Base-by-base conservation (phyloP, 1,140 invertebrate genomes). In the Muscidifurax raptorellus region DNA sequence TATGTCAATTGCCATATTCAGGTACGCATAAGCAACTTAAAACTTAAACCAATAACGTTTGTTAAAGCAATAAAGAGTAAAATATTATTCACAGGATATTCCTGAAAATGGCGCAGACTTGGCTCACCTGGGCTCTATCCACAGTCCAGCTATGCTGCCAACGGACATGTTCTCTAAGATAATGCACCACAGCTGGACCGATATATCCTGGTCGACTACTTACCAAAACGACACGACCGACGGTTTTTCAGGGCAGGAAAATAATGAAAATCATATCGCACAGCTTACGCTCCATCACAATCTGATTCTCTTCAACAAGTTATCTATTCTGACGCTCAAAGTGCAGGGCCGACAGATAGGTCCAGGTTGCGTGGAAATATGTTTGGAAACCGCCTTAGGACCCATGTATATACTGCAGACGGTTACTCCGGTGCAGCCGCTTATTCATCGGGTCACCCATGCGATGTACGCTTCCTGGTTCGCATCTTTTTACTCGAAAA, bases 31-130 rank as follows among this genome's bases (percentile, higher is more conserved):
- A 59, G 79, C 27, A 74, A 47, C 15, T 80, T 59, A 66, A 59
- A 22, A 32, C 5, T 32, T 9, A 40, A 40, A 40, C 9, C 36
- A 40, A 6, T 0, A 40, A 40, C 10, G n/a, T n/a, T n/a, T n/a
- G n/a, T n/a, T n/a, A n/a, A n/a, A n/a, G n/a, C n/a, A 6, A 40
- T 40, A 40, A 40, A 40, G n/a, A 40, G 10, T 9, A 9, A 18
- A 3, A 25, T 59, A 59, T 59, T 1, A n/a, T 90, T 93, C 87
- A 25, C 90, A 98, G 96, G 98, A 98, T 89, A 97, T 98, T 69
- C 97, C 97, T 0, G 97, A 98, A 92, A 99, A 99, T 88, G 98
- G 97, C 0, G 96, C 97, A 0, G 98, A 99, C 90, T 93, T 96
- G 1, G 95, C 96, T 0, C 98, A 98, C 90, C 93, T 99, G 18